phyloP scores from a whole-genome alignment of 2,888 invertebrate species.

The Phymatocera aterrima region DNA sequence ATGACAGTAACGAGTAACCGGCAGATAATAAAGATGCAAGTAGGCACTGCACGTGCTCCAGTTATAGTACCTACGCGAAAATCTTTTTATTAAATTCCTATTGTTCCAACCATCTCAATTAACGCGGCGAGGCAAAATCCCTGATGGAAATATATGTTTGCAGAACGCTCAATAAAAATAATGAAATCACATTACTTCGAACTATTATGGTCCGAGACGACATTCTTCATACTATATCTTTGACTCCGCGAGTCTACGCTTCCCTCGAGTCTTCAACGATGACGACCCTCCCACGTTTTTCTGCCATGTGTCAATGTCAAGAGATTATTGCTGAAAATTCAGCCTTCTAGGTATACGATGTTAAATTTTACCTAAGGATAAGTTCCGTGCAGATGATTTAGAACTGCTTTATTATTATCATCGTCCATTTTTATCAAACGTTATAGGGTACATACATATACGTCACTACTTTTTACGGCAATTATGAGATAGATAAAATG shows the following conservation, averaged over 20 bases:
- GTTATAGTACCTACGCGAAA: neutral
- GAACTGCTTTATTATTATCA: neutral
- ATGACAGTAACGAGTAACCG: neutral
- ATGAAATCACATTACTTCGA: constrained; percentile 22
- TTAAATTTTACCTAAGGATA: neutral
- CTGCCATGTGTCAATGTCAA: neutral
- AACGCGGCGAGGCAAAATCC: constrained; percentile 6
- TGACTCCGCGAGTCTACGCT: neutral
- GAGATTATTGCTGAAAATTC: neutral
- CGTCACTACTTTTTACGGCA: too few relatives aligned
- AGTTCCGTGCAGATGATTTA: neutral
- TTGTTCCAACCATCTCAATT: constrained; percentile 24
- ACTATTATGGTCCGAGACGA: constrained; percentile 22
- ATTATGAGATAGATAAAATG: neutral
- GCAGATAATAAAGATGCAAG: neutral
- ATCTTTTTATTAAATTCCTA: constrained; percentile 20
- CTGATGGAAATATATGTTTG: constrained; percentile 20
- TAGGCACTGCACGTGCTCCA: constrained; percentile 10
- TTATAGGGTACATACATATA: too few relatives aligned
- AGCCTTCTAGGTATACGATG: neutral
- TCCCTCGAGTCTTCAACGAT: constrained; percentile 5
- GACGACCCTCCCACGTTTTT: constrained; percentile 23
- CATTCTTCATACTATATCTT: constrained; percentile 29
- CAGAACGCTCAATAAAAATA: constrained; percentile 15
- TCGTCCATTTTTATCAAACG: too few relatives aligned